Base-by-base conservation (phyloP, 1,140 invertebrate species). In the Cherax quadricarinatus region DNA sequence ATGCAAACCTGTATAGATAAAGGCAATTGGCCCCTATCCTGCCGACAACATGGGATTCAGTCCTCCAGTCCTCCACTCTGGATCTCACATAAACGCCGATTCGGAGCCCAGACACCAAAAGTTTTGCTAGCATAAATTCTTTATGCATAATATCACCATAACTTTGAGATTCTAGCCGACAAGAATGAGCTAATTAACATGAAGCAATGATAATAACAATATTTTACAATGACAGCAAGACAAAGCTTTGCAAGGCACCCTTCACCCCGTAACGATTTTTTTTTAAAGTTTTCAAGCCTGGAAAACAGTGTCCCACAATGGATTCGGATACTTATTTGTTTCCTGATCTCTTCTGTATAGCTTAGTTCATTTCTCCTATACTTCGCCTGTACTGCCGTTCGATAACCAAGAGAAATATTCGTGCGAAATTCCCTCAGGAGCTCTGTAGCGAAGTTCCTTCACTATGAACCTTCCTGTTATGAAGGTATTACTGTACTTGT, bases 131-230 rank as follows among this genome's bases (percentile, higher is more conserved):
- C 60, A 53, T 75, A 75, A 75, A 75, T 75, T 75, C 70, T 14
- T 75, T 75, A 70, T n/a, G 83, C 83, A 85, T 85, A 85, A 85
- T 85, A 41, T 70, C 66, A n/a, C 48, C 83, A 60, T 85, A 85
- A 85, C 70, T 85, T 70, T 48, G 60, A 70, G 79, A 60, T 49
- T n/a, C 10, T 70, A 70, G 12, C 60, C 60, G 60, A 70, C 83
- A 48, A 48, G 60, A 85, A 85, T 48, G 83, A 49, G 53, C 60
- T 41, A 85, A 85, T 85, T 85, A 85, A 85, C 83, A 85, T 85
- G 60, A 85, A 70, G 70, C 83, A 85, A 85, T 70, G 83, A 66
- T 85, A 85, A 85, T 85, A 85, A 85, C 62, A 70, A 70, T 85
- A 85, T 85, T 41, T 85, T 70, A 85, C 62, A 85, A 85, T 30